phyloP scores from a whole-genome alignment of 2,113 vertebrate genomes.

The Struthio camelus region DNA sequence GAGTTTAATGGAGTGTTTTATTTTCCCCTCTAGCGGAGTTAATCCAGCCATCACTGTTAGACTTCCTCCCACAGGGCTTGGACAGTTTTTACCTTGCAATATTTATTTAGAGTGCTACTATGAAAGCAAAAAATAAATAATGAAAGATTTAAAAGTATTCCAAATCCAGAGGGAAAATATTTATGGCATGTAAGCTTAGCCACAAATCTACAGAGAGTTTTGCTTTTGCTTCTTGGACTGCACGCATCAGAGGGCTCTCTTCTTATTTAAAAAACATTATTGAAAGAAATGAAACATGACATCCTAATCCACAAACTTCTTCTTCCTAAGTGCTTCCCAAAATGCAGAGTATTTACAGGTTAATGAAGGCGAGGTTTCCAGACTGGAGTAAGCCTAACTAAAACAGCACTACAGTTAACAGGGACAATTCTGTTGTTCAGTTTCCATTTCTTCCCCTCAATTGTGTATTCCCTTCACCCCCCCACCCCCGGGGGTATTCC shows the following conservation, averaged over 20 bases:
- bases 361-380: neutral
- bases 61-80: neutral
- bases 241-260: neutral
- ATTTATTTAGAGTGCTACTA: neutral
- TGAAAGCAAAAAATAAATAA: neutral
- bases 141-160: neutral
- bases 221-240: neutral
- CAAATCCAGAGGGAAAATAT: neutral
- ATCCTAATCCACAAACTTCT: neutral
- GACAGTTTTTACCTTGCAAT: slow-evolving; percentile 5
- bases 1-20: neutral
- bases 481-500: too few species aligned
- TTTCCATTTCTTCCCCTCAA: neutral
- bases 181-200: neutral
- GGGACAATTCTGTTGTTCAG: neutral
- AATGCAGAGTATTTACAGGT: neutral
- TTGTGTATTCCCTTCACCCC: too few species aligned
- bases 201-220: neutral
- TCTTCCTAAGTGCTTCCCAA: neutral
- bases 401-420: neutral
- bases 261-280: neutral
- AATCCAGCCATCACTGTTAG: neutral
- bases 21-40: neutral
- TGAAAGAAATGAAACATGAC: neutral
- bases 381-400: neutral